Percentiles rank a stretch among this genome's conserved stretches.
phyloP scores from a whole-genome alignment of 1,140 invertebrate genomes.

The Gryon sp. region DNA sequence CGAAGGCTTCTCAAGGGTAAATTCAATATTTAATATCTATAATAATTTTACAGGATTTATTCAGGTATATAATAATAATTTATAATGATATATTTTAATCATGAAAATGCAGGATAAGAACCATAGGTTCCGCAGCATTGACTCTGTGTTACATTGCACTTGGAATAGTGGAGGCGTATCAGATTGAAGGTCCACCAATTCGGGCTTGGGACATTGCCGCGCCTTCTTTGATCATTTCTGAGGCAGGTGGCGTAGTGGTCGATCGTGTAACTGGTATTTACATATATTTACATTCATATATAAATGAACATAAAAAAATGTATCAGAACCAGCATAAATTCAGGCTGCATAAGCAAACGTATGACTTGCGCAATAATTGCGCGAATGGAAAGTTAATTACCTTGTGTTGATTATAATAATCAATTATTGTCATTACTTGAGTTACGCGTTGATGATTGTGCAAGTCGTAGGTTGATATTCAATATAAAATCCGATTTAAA shows the following conservation, averaged over 20 bases:
- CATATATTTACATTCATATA: not conserved
- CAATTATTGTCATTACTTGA: not conserved
- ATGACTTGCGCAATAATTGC: not conserved
- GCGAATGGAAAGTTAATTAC: no score
- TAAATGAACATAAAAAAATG: no score
- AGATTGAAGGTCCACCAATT: slow-evolving; percentile 89
- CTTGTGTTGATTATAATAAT: no score
- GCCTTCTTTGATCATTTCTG: slow-evolving; percentile 86
- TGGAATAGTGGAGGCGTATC: slow-evolving; percentile 86
- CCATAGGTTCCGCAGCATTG: slow-evolving; percentile 87
- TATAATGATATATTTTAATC: not conserved
- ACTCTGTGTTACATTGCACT: slow-evolving; percentile 87
- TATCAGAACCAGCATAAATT: no score
- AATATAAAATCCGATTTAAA: no score
- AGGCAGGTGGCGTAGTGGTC: slow-evolving; percentile 88
- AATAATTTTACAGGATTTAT: not conserved
- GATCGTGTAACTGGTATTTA: slow-evolving; percentile 84
- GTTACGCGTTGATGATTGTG: no score
- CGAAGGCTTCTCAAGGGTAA: slow-evolving; percentile 71
- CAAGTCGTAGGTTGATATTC: no score
- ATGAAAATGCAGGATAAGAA: slow-evolving; percentile 81
- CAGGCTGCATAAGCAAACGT: no score
- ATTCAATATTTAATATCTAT: not conserved
- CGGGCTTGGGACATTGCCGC: slow-evolving; percentile 88
- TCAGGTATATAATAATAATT: not conserved